Conservation (phyloP, 2,797 vertebrate genomes). For the Arrhamphus sclerolepis region DNA sequence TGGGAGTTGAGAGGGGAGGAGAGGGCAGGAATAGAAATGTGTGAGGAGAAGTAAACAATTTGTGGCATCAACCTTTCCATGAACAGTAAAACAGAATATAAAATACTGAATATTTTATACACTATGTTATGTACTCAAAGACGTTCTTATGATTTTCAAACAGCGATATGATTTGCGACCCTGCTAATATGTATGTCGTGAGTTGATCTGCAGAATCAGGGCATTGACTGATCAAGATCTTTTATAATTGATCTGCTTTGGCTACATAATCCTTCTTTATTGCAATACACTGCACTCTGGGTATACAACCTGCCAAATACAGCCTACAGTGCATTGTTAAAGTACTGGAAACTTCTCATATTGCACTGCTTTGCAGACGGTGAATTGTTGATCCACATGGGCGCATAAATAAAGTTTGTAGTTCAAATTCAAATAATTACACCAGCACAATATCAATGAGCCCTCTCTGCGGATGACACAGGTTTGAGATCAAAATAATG, state of each 20-base stretch:
- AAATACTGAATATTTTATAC: too few relatives aligned
- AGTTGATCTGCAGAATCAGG: conserved; percentile 30
- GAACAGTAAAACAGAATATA: conserved; percentile 1
- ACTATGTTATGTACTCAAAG: background rate
- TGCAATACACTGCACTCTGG: conserved; percentile 27
- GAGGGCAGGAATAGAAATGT: conserved; percentile 29
- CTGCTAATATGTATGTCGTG: background rate
- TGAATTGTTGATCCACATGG: conserved; percentile 18
- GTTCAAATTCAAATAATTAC: conserved; percentile 18
- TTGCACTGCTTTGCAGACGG: conserved; percentile 32
- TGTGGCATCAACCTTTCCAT: conserved; percentile 10
- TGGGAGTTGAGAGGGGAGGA: conserved; percentile 45
- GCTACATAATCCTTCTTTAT: conserved; percentile 38
- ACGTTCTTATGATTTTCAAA: conserved; percentile 1
- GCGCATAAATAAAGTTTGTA: conserved; percentile 30
- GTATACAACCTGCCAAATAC: conserved; percentile 25
- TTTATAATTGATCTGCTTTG: conserved; percentile 35
- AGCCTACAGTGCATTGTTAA: conserved; percentile 23
- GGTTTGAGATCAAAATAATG: background rate
- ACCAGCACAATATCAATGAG: background rate
- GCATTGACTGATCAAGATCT: conserved; percentile 12
- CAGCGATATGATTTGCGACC: background rate
- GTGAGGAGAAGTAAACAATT: conserved; percentile 46
- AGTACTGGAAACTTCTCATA: conserved; percentile 51
- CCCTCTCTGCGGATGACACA: background rate